phyloP scores from a whole-genome alignment of 30 jellyfish, hydroid and myxozoan species.

The Pelagia noctiluca region DNA sequence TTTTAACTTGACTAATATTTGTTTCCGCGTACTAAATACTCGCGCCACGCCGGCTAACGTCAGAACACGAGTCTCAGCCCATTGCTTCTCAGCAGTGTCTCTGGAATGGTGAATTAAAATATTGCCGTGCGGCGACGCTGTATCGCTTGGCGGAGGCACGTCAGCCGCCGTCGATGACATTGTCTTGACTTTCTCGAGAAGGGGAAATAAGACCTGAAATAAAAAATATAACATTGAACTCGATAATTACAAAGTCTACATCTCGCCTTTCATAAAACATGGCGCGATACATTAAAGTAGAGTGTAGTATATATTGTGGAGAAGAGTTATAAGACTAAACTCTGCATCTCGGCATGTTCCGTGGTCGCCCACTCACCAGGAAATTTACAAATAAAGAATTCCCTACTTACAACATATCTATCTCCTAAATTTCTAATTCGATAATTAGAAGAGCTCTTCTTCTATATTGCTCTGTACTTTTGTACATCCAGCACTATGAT shows the following conservation, averaged over 20 bases:
- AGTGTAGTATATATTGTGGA: no score
- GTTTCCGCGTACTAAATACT: constrained; percentile 86
- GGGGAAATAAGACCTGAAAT: constrained; percentile 86
- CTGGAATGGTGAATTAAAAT: constrained; percentile 93
- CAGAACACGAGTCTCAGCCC: constrained; percentile 98
- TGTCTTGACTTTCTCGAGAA: constrained; percentile 84
- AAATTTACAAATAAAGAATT: no score
- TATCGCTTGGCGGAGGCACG: constrained; percentile 97
- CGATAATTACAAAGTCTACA: no score
- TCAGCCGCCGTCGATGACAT: constrained; percentile 98
- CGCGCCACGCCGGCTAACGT: constrained; percentile 96
- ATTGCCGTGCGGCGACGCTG: constrained; percentile 82
- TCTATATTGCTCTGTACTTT: no score
- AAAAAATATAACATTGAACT: not conserved
- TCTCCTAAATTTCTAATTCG: no score
- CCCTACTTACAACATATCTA: no score
- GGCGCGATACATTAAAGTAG: not conserved
- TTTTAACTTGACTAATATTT: constrained; percentile 56
- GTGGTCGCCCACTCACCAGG: no score
- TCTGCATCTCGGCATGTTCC: no score
- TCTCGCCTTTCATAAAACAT: not conserved
- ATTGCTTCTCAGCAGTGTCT: constrained; percentile 98
- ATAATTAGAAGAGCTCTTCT: no score
- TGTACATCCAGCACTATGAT: no score
- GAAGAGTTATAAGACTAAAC: no score